These are phyloP conservation scores for Omphaloscelis lunosa DNA, from an alignment of 2,888 invertebrate genomes.

Conservation along the genomic window DNA sequence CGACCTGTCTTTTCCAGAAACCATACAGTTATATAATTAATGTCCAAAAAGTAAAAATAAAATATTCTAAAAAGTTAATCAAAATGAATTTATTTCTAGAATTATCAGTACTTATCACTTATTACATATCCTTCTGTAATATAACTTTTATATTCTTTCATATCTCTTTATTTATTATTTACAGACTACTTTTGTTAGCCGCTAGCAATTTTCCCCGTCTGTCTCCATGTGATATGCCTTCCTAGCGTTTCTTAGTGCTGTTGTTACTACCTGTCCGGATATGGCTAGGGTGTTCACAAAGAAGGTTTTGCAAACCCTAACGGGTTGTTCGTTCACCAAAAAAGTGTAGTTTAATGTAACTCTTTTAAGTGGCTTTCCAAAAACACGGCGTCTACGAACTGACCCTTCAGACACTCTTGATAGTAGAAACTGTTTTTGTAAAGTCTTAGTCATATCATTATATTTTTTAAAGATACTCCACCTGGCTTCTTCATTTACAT, in stretches of 20 bases:
- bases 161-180: too few species aligned
- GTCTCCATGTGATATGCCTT: neutral
- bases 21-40: neutral
- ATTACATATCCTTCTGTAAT: too few species aligned
- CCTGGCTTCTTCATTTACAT: constrained; percentile 19
- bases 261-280: neutral
- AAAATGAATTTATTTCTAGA: neutral
- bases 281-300: constrained; percentile 20
- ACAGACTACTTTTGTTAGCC: constrained; percentile 9
- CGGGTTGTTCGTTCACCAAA: constrained; percentile 8
- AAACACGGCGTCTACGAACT: constrained; percentile 15
- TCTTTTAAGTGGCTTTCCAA: constrained; percentile 18
- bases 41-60: neutral
- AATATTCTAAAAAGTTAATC: neutral
- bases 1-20: neutral
- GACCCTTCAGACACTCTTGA: constrained; percentile 22
- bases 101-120: neutral
- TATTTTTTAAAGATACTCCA: constrained; percentile 1
- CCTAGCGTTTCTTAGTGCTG: neutral
- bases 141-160: too few species aligned
- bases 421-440: constrained; percentile 20
- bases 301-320: constrained; percentile 24
- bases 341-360: constrained; percentile 20
- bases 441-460: neutral
- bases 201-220: neutral